Evolutionary conservation across 2,888 invertebrate species (phyloP).

Genomic region (Torymus tubicola): DNA sequence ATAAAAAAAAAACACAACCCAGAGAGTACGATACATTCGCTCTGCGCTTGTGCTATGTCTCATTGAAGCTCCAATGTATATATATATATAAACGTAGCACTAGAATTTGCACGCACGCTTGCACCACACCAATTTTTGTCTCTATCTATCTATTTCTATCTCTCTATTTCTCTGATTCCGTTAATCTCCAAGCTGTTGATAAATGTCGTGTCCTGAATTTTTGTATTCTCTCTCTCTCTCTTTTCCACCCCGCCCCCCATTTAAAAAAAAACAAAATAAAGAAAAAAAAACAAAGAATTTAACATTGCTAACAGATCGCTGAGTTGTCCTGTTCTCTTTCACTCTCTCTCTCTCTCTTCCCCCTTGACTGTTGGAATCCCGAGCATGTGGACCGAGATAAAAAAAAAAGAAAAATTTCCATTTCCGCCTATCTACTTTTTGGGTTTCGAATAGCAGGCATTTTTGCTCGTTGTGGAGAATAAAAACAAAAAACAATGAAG

Average conservation of each 20-base stretch:
- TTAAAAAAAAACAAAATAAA: neutral
- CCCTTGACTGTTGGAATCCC: constrained; percentile 18
- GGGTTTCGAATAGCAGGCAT: constrained; percentile 29
- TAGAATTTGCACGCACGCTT: constrained; percentile 36
- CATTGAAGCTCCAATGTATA: neutral
- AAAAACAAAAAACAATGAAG: neutral
- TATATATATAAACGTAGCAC: neutral
- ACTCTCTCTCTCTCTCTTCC: too few species aligned
- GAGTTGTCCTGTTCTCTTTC: constrained; percentile 6
- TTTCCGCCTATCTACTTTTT: constrained; percentile 24
- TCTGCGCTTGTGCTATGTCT: neutral
- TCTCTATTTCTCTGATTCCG: neutral
- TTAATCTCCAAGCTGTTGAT: constrained; percentile 30
- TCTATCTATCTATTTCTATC: neutral
- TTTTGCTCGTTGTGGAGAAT: neutral
- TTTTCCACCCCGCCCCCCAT: neutral
- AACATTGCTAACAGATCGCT: neutral
- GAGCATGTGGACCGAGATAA: constrained; percentile 25
- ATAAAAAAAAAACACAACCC: too few species aligned
- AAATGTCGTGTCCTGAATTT: constrained; percentile 28
- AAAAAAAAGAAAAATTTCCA: constrained; percentile 31
- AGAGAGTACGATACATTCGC: neutral
- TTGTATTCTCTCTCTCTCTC: neutral
- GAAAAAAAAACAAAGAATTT: neutral
- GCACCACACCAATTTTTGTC: constrained; percentile 18